Evolutionary conservation across 1,140 invertebrate species (phyloP).

Genomic region (Nebria ingens): DNA sequence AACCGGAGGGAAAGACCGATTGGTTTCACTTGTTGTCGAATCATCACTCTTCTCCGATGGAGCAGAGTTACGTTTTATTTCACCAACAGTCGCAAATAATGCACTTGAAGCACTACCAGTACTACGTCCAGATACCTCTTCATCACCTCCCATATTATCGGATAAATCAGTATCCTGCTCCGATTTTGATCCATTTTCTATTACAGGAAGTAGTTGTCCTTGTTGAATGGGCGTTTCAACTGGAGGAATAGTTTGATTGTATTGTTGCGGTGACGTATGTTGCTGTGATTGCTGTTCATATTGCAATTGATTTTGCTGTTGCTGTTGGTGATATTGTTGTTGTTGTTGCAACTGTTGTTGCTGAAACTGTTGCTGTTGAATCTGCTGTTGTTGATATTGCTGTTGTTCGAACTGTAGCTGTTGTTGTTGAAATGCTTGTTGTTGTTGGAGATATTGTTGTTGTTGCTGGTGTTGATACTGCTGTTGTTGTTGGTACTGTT

Average conservation of each 20-base stretch:
- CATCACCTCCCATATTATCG: slow-evolving; percentile 45
- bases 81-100: slow-evolving; percentile 62
- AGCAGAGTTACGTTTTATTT: slow-evolving; percentile 49
- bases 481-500: slow-evolving; percentile 30
- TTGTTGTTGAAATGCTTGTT: slow-evolving; percentile 20
- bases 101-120: slow-evolving; percentile 46
- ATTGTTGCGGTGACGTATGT: background rate
- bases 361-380: slow-evolving; percentile 19
- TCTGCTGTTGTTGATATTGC: slow-evolving; percentile 19
- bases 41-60: slow-evolving; percentile 44
- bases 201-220: slow-evolving; percentile 33
- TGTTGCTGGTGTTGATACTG: slow-evolving; percentile 24
- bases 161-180: slow-evolving; percentile 43
- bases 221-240: background rate
- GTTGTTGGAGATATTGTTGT: slow-evolving; percentile 23
- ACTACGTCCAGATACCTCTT: slow-evolving; percentile 47
- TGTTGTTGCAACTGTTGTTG: slow-evolving; percentile 16
- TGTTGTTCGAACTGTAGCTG: slow-evolving; percentile 19
- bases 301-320: slow-evolving; percentile 31
- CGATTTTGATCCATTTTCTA: slow-evolving; percentile 32
- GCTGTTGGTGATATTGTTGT: slow-evolving; percentile 29
- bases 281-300: slow-evolving; percentile 26
- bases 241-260: background rate
- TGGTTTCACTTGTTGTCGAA: slow-evolving; percentile 33
- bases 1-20: slow-evolving; percentile 38